Evolutionary conservation across 1,140 invertebrate genomes (phyloP).

Genomic region (Monomorium pharaonis): DNA sequence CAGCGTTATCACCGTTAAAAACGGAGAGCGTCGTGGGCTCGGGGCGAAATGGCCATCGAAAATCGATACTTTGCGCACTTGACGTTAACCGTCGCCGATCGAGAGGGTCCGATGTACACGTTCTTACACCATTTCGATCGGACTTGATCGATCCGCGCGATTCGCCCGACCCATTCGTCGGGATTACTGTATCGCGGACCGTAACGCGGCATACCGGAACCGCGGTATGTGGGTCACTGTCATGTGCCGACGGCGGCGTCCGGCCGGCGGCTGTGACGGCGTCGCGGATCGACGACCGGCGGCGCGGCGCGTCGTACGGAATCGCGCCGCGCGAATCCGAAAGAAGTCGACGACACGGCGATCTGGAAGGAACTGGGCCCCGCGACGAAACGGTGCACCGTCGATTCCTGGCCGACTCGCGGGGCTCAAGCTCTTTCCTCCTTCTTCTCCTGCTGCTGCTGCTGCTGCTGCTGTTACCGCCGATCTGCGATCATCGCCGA

Average conservation of each 20-base stretch:
- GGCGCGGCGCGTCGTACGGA: neutral
- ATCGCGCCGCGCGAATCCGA: neutral
- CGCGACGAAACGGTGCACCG: constrained; percentile 51
- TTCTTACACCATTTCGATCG: neutral
- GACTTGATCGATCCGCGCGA: neutral
- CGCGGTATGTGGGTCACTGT: constrained; percentile 66
- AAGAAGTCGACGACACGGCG: constrained; percentile 61
- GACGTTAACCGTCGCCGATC: neutral
- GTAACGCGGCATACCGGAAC: constrained; percentile 38
- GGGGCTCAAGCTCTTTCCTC: constrained; percentile 65
- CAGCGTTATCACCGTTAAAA: constrained; percentile 7
- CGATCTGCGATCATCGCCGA: constrained; percentile 53
- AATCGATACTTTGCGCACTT: neutral
- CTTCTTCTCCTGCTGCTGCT: constrained; percentile 41
- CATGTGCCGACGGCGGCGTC: constrained; percentile 34
- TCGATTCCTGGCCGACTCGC: constrained; percentile 60
- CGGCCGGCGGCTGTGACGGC: constrained; percentile 24
- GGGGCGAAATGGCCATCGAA: neutral
- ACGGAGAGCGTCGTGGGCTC: neutral
- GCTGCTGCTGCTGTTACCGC: neutral
- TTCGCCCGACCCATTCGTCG: neutral
- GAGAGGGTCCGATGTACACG: neutral
- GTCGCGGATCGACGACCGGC: constrained; percentile 47
- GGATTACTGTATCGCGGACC: constrained; percentile 16
- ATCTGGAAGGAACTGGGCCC: constrained; percentile 69